These are phyloP conservation scores for Pitta sordida DNA, from an alignment of 2,113 vertebrate species.

Conservation along the genomic window DNA sequence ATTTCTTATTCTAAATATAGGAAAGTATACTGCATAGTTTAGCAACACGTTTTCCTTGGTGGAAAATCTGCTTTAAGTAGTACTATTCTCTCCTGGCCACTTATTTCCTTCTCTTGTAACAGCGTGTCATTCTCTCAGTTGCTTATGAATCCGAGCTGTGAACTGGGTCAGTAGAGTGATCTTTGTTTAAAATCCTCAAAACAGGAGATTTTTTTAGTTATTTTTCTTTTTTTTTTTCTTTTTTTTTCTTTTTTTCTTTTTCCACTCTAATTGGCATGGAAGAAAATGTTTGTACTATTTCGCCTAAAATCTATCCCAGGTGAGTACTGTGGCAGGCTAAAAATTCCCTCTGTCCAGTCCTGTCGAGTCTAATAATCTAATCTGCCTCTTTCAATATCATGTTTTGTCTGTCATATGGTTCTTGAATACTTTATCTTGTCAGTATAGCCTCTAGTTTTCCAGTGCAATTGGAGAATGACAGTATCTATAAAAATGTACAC, in stretches of 20 bases:
- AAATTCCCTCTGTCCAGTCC: constrained; percentile 5
- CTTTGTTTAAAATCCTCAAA: neutral
- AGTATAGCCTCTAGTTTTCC: neutral
- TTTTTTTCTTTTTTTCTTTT: too few species aligned
- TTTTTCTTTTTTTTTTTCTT: too few species aligned
- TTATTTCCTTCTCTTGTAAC: neutral
- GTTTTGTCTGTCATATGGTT: neutral
- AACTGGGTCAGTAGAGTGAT: neutral
- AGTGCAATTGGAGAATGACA: neutral
- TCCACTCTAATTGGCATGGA: neutral
- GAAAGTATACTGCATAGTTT: neutral
- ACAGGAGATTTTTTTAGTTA: neutral
- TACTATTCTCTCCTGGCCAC: constrained; percentile 20
- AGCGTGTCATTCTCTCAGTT: constrained; percentile 7
- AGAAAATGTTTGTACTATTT: neutral
- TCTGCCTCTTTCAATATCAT: constrained; percentile 21
- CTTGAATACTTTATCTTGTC: constrained; percentile 12
- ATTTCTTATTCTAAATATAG: constrained; percentile 13
- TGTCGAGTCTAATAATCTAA: constrained; percentile 15
- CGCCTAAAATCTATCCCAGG: neutral
- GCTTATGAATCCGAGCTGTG: neutral
- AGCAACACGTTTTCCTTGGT: constrained; percentile 18
- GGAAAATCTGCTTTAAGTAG: constrained; percentile 5
- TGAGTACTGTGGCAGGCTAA: neutral
- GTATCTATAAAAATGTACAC: neutral